Evolutionary conservation across 2,888 invertebrate genomes (phyloP), one percentile per base, ranked within the genome.

Genomic region (Perdita meconis): DNA sequence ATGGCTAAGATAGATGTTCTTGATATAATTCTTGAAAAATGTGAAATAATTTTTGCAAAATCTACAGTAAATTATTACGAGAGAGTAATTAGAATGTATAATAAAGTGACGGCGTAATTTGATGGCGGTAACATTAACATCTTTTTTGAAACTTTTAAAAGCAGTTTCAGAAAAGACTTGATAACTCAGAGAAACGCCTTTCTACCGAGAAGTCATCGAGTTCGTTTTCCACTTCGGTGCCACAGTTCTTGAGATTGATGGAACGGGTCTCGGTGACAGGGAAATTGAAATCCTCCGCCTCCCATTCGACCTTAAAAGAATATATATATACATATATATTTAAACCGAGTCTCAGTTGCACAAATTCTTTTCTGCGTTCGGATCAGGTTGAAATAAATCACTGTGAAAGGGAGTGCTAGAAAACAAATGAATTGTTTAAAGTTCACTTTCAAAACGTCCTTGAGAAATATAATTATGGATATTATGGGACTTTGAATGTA

Each of bases 161-260:
- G 22, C 42, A 42, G 60, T 34, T 50, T 30, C 42, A 12, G 50
- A 67, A 44, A 64, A 36, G 26, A 55, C 47, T 60, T 42, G 4
- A 42, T 40, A 56, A 68, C 44, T 69, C 42, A 42, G 24, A 59
- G 65, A 77, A 81, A 72, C 70, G 47, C 57, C 65, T 74, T 75
- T 66, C 70, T 69, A 63, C 59, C 44, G 70, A 56, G 75, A 85
- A 85, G 79, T 84, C 85, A 85, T 84, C 77, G 79, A 75, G 73
- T 84, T 84, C 83, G 85, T 84, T 84, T 85, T 84, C 84, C 84
- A 85, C 83, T 85, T 63, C 70, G 79, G 75, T 76, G 70, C 55
- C 81, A 70, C 72, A 73, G 60, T 67, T 72, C 75, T 59, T 71
- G 85, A 85, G 84, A 85, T 84, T 85, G 84, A 84, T 84, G 84